These are phyloP conservation scores for Lerista edwardsae DNA, from an alignment of 2,797 vertebrate species.

Conservation along the genomic window DNA sequence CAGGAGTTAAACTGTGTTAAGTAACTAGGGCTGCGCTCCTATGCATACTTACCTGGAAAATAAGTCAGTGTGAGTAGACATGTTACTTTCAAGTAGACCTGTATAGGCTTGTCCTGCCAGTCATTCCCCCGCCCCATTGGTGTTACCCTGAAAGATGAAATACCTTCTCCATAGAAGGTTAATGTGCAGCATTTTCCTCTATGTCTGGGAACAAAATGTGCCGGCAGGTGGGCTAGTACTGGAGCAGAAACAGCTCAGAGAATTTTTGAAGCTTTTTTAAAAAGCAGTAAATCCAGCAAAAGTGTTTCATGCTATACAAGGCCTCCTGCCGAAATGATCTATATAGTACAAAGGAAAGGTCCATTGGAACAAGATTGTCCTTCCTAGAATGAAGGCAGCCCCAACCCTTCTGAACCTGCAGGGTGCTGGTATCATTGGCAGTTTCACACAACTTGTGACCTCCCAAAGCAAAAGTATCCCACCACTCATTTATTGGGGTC, in stretches of 20 bases:
- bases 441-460: background rate
- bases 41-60: too few relatives aligned
- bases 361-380: conserved; percentile 29
- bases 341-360: conserved; percentile 32
- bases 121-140: background rate
- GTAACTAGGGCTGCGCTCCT: background rate
- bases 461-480: background rate
- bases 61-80: too few relatives aligned
- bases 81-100: too few relatives aligned
- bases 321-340: conserved; percentile 60
- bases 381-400: conserved; percentile 36
- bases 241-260: conserved; percentile 56
- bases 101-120: too few relatives aligned
- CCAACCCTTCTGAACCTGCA: conserved; percentile 13
- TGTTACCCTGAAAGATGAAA: conserved; percentile 56
- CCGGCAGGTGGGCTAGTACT: conserved; percentile 65
- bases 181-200: conserved; percentile 59
- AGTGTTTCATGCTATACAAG: conserved; percentile 52
- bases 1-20: conserved; percentile 42
- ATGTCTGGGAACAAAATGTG: conserved; percentile 67
- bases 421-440: background rate
- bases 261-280: conserved; percentile 51
- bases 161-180: conserved; percentile 57
- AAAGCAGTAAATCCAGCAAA: conserved; percentile 57
- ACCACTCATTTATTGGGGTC: background rate